A percentile compares a stretch with the other conserved stretches of the same genome.
These are phyloP conservation scores for Rana temporaria DNA, from an alignment of 2,113 vertebrate species.

Conservation along the genomic window DNA sequence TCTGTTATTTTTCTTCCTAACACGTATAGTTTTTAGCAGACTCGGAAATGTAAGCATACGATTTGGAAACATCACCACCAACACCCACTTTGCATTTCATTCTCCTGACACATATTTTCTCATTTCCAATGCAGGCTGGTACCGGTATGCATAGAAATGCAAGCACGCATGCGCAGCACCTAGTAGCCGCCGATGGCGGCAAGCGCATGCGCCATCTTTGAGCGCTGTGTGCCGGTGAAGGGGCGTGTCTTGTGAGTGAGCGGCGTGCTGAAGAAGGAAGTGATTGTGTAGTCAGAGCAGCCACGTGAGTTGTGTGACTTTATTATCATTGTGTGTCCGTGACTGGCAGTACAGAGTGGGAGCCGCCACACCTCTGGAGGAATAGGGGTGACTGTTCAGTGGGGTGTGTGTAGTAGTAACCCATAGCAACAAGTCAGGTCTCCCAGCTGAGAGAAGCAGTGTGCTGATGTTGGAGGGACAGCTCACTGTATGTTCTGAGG, in stretches of 20 bases:
- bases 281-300: neutral
- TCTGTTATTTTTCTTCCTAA: too few species aligned
- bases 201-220: neutral
- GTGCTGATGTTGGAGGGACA: too few species aligned
- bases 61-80: too few species aligned
- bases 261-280: conserved; percentile 36
- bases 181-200: accelerated
- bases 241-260: neutral
- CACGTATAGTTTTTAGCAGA: too few species aligned
- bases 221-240: neutral
- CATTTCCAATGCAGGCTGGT: too few species aligned
- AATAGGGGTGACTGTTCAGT: too few species aligned
- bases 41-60: too few species aligned
- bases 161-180: neutral
- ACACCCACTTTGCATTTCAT: too few species aligned
- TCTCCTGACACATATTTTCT: too few species aligned
- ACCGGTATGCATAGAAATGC: neutral
- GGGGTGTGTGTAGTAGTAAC: neutral
- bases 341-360: neutral
- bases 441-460: neutral
- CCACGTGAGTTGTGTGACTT: conserved; percentile 5
- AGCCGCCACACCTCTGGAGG: too few species aligned
- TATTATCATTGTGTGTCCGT: neutral
- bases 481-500: too few species aligned
- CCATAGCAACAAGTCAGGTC: neutral